Conservation (phyloP, 1,140 invertebrate genomes). For the Leptinotarsa undecemlineata region DNA sequence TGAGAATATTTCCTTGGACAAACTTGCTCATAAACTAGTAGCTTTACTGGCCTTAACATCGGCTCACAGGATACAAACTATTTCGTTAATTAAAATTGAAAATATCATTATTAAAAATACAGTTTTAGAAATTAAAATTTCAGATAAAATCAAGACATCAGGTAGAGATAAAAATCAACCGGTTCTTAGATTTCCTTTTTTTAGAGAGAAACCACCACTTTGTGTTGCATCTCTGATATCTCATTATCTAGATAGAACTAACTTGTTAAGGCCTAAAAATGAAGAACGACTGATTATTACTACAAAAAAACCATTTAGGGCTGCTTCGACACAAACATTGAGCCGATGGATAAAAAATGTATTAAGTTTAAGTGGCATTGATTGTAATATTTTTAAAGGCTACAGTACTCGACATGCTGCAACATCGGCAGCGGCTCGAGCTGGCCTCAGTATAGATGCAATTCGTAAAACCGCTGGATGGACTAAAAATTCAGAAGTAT, state of each 20-base stretch:
- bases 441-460: constrained; percentile 38
- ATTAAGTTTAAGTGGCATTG: constrained; percentile 36
- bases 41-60: constrained; percentile 16
- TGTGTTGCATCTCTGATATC: background rate
- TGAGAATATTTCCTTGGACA: constrained; percentile 3
- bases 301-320: constrained; percentile 37
- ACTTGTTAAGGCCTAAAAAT: constrained; percentile 34
- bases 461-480: constrained; percentile 45
- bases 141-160: background rate
- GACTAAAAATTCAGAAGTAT: constrained; percentile 39
- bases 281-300: background rate
- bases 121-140: background rate
- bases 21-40: constrained; percentile 9
- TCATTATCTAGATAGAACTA: background rate
- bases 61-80: constrained; percentile 25
- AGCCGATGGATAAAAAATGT: constrained; percentile 43
- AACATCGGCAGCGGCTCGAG: constrained; percentile 30
- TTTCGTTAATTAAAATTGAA: background rate
- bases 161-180: background rate
- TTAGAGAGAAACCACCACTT: background rate
- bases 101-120: background rate
- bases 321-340: constrained; percentile 40
- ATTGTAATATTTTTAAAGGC: constrained; percentile 35
- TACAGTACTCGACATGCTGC: constrained; percentile 45
- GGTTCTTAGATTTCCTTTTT: background rate